A percentile compares a stretch with the other conserved stretches of the same genome.
Conservation (phyloP, 1,140 invertebrate species). For the Macrosteles quadrilineatus region DNA sequence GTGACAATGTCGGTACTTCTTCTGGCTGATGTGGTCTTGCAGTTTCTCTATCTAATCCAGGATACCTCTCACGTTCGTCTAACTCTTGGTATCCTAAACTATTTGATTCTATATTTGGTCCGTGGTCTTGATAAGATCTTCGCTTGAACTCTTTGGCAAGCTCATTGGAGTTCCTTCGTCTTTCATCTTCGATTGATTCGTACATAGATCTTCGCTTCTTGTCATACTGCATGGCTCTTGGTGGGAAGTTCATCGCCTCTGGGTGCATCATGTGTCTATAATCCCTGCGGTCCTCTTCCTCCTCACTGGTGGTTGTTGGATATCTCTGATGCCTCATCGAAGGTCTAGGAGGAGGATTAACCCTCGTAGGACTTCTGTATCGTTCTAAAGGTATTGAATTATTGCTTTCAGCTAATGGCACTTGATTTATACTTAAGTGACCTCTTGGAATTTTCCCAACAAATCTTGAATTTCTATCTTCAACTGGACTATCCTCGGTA, state of each 20-base stretch:
- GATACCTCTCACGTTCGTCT: constrained; percentile 56
- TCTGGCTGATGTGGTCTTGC: constrained; percentile 49
- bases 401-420: constrained; percentile 28
- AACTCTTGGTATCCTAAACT: constrained; percentile 53
- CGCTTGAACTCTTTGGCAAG: constrained; percentile 53
- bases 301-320: constrained; percentile 16
- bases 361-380: constrained; percentile 49
- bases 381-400: constrained; percentile 44
- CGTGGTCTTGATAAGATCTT: constrained; percentile 48
- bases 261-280: constrained; percentile 26
- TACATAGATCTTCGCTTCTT: constrained; percentile 50
- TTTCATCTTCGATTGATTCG: constrained; percentile 51
- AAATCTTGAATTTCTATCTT: constrained; percentile 35
- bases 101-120: constrained; percentile 19
- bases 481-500: constrained; percentile 19
- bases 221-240: constrained; percentile 1
- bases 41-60: constrained; percentile 57
- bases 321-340: background rate
- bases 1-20: constrained; percentile 30
- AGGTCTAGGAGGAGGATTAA: constrained; percentile 40
- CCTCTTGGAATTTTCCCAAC: constrained; percentile 22
- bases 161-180: constrained; percentile 49
- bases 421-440: constrained; percentile 25
- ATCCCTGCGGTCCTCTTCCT: constrained; percentile 13
- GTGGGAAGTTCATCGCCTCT: constrained; percentile 21